Conservation (phyloP, 2,888 invertebrate species). For the Drosophila algonquin region DNA sequence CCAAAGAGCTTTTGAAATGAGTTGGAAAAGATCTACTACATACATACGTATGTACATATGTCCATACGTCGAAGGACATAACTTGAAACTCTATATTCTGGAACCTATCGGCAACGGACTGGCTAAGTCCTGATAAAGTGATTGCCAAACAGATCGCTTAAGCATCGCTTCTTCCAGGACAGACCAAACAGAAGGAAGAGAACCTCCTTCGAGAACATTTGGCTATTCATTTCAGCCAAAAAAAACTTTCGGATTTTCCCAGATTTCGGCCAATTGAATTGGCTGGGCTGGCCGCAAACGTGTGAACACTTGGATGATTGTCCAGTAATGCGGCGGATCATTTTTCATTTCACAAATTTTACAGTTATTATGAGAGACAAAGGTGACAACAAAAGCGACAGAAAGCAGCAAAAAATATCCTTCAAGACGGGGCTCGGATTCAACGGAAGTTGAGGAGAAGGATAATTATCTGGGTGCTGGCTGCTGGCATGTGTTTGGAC, state of each 20-base stretch:
- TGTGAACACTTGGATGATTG: constrained; percentile 32
- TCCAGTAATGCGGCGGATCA: constrained; percentile 27
- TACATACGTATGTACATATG: no score
- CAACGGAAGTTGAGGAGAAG: constrained; percentile 53
- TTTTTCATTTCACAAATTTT: constrained; percentile 70
- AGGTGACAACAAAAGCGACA: background rate
- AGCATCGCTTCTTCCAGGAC: no score
- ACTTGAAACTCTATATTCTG: no score
- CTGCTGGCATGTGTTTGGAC: constrained; percentile 27
- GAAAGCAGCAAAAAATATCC: constrained; percentile 20
- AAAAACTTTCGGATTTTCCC: constrained; percentile 23
- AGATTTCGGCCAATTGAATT: constrained; percentile 41
- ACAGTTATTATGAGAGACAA: constrained; percentile 65
- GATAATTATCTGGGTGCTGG: constrained; percentile 46
- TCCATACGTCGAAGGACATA: no score
- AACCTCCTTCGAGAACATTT: background rate
- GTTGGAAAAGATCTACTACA: no score
- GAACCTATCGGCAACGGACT: no score
- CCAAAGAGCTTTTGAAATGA: no score
- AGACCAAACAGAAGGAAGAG: background rate
- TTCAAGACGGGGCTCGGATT: constrained; percentile 34
- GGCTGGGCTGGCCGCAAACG: constrained; percentile 36
- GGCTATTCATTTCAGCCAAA: background rate
- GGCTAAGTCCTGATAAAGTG: background rate
- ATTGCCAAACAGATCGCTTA: background rate